A percentile compares a stretch with the other conserved stretches of the same genome.
Conservation (phyloP, 2,888 invertebrate genomes). For the Chrysotoxum bicinctum region DNA sequence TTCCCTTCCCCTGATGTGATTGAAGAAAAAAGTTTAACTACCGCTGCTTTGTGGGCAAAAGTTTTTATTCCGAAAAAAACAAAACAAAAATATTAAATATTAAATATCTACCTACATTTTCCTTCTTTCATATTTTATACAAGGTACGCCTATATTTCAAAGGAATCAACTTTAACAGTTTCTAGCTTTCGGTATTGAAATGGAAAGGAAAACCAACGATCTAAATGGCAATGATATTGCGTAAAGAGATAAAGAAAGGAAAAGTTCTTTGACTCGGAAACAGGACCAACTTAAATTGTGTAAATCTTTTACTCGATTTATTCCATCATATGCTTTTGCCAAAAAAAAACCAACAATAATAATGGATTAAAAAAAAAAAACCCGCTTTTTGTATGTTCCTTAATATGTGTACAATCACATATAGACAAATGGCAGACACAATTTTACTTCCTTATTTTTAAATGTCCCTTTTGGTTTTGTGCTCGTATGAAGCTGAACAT, state of each 20-base stretch:
- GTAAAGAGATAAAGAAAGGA: not conserved
- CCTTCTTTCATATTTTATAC: not conserved
- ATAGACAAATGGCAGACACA: not conserved
- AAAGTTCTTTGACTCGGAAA: not conserved
- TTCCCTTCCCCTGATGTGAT: not conserved
- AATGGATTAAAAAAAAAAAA: too few relatives aligned
- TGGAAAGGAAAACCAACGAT: not conserved
- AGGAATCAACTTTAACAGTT: not conserved
- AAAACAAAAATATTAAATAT: not conserved
- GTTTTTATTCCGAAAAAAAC: not conserved
- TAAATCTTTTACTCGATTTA: not conserved
- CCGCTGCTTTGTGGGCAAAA: not conserved
- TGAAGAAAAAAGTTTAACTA: not conserved
- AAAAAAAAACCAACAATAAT: not conserved
- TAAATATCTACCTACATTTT: not conserved
- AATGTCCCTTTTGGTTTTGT: not conserved
- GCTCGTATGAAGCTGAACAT: not conserved
- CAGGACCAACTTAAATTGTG: not conserved
- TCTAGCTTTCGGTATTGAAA: not conserved
- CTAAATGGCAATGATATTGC: not conserved
- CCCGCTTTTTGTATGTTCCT: too few relatives aligned
- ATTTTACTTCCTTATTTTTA: slow-evolving; percentile 12
- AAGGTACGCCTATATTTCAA: not conserved
- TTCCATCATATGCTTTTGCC: not conserved
- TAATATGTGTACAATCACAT: too few relatives aligned